Percentiles rank a stretch among this genome's conserved stretches.
These are phyloP conservation scores for Alcedo atthis DNA, from an alignment of 2,797 vertebrate species.

Conservation along the genomic window DNA sequence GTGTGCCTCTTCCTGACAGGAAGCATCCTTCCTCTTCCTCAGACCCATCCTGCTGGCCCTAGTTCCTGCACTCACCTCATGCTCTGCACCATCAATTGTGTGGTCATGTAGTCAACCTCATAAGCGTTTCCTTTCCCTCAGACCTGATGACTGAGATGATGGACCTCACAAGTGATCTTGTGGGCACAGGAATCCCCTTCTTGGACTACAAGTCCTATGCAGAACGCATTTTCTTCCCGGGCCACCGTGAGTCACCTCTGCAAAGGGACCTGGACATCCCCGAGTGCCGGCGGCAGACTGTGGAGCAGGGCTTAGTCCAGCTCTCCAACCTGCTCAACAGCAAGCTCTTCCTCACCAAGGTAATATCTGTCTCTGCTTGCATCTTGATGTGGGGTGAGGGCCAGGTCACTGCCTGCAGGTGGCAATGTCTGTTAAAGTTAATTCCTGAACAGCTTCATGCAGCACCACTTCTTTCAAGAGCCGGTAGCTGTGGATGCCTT, in stretches of 20 bases:
- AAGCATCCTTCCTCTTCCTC: background rate
- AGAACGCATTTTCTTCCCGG: conserved; percentile 97
- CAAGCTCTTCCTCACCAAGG: conserved; percentile 99
- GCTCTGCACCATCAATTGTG: background rate
- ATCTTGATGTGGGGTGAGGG: conserved; percentile 62
- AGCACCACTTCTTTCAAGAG: background rate
- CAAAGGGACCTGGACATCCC: conserved; percentile 93
- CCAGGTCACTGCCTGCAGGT: conserved; percentile 63
- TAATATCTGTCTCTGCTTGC: conserved; percentile 42
- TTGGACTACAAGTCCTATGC: conserved; percentile 95
- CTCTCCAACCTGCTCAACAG: conserved; percentile 98
- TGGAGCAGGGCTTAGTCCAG: conserved; percentile 95
- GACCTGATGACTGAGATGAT: conserved; percentile 99
- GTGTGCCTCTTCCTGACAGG: background rate
- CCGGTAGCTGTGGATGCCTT: background rate
- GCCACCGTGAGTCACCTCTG: conserved; percentile 92
- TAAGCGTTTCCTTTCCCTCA: conserved; percentile 62
- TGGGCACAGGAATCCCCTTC: conserved; percentile 95
- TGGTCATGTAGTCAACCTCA: background rate
- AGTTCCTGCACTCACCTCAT: background rate
- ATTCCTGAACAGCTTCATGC: background rate
- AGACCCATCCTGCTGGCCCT: background rate
- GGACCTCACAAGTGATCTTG: conserved; percentile 96
- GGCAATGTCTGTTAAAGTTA: background rate
- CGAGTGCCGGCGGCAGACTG: conserved; percentile 91